These are phyloP conservation scores for Autographa pulchrina DNA, from an alignment of 2,888 invertebrate genomes.

Conservation along the genomic window DNA sequence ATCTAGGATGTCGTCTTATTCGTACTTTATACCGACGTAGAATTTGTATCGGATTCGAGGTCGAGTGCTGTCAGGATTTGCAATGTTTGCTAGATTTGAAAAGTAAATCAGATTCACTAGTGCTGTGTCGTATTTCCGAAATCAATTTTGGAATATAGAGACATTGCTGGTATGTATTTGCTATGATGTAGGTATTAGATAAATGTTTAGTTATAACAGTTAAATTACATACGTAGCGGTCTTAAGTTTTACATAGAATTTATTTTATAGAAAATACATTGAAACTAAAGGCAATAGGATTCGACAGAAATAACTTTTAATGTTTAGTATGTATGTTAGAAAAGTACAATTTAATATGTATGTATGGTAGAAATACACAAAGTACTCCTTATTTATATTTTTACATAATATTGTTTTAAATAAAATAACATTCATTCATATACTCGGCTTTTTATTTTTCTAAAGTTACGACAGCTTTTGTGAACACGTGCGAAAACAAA, in stretches of 20 bases:
- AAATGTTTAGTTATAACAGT: background rate
- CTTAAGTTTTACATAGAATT: too few species aligned
- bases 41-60: background rate
- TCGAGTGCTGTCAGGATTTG: background rate
- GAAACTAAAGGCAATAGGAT: too few species aligned
- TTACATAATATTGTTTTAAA: too few species aligned
- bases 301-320: too few species aligned
- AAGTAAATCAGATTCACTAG: background rate
- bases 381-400: too few species aligned
- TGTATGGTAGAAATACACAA: too few species aligned
- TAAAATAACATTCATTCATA: background rate
- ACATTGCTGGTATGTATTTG: background rate
- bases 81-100: background rate
- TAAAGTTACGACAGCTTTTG: background rate
- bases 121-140: background rate
- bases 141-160: background rate
- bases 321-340: too few species aligned
- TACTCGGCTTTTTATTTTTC: background rate
- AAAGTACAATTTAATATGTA: too few species aligned
- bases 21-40: conserved; percentile 1
- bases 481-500: conserved; percentile 3
- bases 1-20: conserved; percentile 1
- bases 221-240: too few species aligned
- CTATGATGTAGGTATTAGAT: background rate
- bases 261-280: too few species aligned